Evolutionary conservation across 2,113 vertebrate species (phyloP).

Genomic region (Isurus oxyrinchus): DNA sequence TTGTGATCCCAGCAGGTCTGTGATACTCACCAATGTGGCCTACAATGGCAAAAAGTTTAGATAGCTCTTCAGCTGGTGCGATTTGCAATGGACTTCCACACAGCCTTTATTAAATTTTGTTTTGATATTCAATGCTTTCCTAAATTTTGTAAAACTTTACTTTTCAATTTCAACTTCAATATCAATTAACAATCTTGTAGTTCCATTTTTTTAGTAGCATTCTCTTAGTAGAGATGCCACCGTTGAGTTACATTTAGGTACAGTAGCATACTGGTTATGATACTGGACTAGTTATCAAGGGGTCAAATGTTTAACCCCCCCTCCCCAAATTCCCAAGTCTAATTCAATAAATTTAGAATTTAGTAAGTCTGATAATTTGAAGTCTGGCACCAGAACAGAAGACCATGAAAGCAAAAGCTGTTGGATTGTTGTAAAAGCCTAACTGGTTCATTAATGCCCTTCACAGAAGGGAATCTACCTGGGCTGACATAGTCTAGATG

Average conservation of each 20-base stretch:
- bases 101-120: not conserved
- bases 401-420: not conserved
- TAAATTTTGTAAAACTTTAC: not conserved
- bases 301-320: not conserved
- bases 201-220: not conserved
- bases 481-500: not conserved
- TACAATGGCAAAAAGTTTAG: not conserved
- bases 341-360: not conserved
- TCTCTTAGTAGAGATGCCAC: not conserved
- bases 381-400: not conserved
- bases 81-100: not conserved
- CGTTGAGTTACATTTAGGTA: not conserved
- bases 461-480: not conserved
- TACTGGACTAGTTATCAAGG: not conserved
- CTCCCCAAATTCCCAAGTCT: not conserved
- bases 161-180: not conserved
- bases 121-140: not conserved
- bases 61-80: not conserved
- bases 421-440: not conserved
- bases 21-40: not conserved
- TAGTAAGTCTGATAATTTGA: not conserved
- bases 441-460: not conserved
- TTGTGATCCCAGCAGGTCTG: not conserved
- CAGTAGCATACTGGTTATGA: not conserved
- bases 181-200: not conserved